These are phyloP conservation scores for Megamerina dolium DNA, from an alignment of 2,888 invertebrate species.

Conservation along the genomic window DNA sequence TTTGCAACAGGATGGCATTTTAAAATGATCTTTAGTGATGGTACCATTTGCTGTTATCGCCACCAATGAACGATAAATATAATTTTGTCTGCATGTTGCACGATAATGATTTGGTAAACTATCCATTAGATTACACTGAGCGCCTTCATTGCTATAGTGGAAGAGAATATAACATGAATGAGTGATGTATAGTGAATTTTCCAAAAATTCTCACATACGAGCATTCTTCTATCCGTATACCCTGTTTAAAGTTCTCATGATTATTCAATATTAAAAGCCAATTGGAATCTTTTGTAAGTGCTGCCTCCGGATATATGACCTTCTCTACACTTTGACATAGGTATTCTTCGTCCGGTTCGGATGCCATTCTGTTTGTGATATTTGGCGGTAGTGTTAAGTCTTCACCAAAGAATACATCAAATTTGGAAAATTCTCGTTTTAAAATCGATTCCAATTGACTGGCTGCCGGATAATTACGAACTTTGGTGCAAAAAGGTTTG, in stretches of 20 bases:
- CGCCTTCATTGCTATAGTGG: slow-evolving; percentile 43
- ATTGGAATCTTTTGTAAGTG: slow-evolving; percentile 55
- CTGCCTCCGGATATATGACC: slow-evolving; percentile 58
- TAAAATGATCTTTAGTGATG: slow-evolving; percentile 52
- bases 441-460: slow-evolving; percentile 37
- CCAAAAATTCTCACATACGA: slow-evolving; percentile 52
- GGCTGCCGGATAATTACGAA: slow-evolving; percentile 48
- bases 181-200: neutral
- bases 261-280: slow-evolving; percentile 72
- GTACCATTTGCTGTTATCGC: slow-evolving; percentile 50
- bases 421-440: slow-evolving; percentile 25
- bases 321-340: slow-evolving; percentile 49
- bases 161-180: slow-evolving; percentile 8
- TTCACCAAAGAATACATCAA: slow-evolving; percentile 40
- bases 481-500: slow-evolving; percentile 49
- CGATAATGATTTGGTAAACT: slow-evolving; percentile 28
- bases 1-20: slow-evolving; percentile 70
- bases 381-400: slow-evolving; percentile 47
- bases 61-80: slow-evolving; percentile 52
- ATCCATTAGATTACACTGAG: slow-evolving; percentile 45
- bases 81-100: slow-evolving; percentile 57
- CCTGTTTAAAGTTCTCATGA: slow-evolving; percentile 61
- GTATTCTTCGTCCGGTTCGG: slow-evolving; percentile 41
- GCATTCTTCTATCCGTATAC: slow-evolving; percentile 69
- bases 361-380: slow-evolving; percentile 51